These are phyloP conservation scores for Apogon talboti DNA, from an alignment of 2,797 vertebrate species.

Conservation along the genomic window DNA sequence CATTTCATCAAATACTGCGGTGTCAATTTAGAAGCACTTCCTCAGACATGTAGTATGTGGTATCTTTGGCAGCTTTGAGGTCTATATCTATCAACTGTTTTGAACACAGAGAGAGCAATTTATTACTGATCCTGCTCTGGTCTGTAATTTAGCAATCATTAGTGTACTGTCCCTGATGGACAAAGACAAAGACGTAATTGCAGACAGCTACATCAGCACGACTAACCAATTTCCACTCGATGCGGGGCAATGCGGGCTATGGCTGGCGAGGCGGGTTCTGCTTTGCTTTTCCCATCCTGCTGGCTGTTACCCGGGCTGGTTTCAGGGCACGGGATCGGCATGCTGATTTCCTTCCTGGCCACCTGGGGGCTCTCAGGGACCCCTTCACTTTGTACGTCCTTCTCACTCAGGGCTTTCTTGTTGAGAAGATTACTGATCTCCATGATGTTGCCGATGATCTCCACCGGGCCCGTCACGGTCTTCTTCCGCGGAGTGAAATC, in stretches of 20 bases:
- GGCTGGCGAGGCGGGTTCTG: conserved; percentile 91
- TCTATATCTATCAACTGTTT: too few relatives aligned
- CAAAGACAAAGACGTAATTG: too few relatives aligned
- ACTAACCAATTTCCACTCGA: conserved; percentile 94
- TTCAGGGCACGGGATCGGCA: conserved; percentile 89
- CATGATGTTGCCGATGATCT: conserved; percentile 99
- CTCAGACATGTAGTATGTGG: too few relatives aligned
- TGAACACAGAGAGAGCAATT: neutral
- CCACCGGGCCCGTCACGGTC: conserved; percentile 93
- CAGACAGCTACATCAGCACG: neutral
- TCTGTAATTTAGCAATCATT: neutral
- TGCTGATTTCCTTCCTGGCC: conserved; percentile 95
- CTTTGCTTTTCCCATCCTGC: conserved; percentile 88
- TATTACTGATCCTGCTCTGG: neutral
- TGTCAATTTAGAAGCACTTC: too few relatives aligned
- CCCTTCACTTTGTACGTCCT: conserved; percentile 89
- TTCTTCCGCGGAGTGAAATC: conserved; percentile 95
- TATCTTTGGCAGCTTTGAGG: too few relatives aligned
- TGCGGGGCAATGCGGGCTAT: conserved; percentile 96
- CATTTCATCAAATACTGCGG: too few relatives aligned
- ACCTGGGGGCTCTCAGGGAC: conserved; percentile 67
- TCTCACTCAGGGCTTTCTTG: conserved; percentile 94
- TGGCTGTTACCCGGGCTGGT: conserved; percentile 80
- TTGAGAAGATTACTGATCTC: conserved; percentile 98
- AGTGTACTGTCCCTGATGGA: neutral